Evolutionary conservation across 1,140 invertebrate species (phyloP), one percentile per base, ranked within the genome.

Genomic region (Limonius californicus): DNA sequence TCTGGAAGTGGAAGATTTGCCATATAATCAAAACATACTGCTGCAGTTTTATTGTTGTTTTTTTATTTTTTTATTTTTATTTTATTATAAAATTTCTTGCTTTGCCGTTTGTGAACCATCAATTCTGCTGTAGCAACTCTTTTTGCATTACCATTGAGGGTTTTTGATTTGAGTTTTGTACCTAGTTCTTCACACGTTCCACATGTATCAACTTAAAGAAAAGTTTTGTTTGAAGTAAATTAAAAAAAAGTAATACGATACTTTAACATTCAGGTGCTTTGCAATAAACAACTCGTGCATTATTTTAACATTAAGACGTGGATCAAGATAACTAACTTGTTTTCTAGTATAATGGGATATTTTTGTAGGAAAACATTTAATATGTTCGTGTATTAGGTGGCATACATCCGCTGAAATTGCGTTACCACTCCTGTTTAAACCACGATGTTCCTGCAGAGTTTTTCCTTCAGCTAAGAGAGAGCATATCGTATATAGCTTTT

Each of bases 261-360:
- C 35, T 2, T 39, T 14, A 12, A 9, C n/a, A 9, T 12, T 54
- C 42, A 61, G 63, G 61, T 64, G 63, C 32, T 68, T 64, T 55
- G 59, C 32, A 21, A 63, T 54, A 63, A 70, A 71, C 50, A 70
- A 50, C 54, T 68, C 68, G 65, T 71, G 39, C 66, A 74, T 68
- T 64, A 61, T 72, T 65, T 71, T 74, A 43, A 70, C 63, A 61
- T 65, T 68, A 47, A 75, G 56, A 45, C 56, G 59, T 45, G 67
- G 63, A 65, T 69, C 63, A 53, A 75, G 63, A 61, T 72, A 74
- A 12, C 45, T 57, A 53, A 64, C 42, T 27, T 63, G 32, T 66
- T 65, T 70, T 54, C 16, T 8, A n/a, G 53, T 30, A 50, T 66
- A 66, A 53, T 66, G 56, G 21, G 57, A 42, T 30, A 23, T 30